A percentile compares a stretch with the other conserved stretches of the same genome.
Conservation (phyloP, 2,113 vertebrate species). For the Miniopterus natalensis region DNA sequence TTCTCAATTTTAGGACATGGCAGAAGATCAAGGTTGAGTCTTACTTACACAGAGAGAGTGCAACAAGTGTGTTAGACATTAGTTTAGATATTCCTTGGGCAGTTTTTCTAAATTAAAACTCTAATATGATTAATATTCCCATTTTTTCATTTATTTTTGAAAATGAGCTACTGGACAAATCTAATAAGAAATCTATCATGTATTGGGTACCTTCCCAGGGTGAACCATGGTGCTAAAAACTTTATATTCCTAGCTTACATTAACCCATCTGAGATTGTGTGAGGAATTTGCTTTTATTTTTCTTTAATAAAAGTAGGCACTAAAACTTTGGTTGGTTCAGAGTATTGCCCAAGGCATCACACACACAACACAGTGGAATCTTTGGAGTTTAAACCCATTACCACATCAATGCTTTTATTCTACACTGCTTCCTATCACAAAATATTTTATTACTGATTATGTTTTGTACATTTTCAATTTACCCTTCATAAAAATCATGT, state of each 20-base stretch:
- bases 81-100: neutral
- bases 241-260: neutral
- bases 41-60: slow-evolving; percentile 41
- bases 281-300: neutral
- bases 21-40: slow-evolving; percentile 40
- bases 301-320: neutral
- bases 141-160: neutral
- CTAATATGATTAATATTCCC: neutral
- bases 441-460: neutral
- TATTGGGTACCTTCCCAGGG: neutral
- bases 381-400: neutral
- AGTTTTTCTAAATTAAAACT: slow-evolving; percentile 39
- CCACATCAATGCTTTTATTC: neutral
- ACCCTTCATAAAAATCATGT: neutral
- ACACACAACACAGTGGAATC: neutral
- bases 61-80: neutral
- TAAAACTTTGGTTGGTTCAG: neutral
- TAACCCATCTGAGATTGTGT: neutral
- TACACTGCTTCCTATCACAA: neutral
- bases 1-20: slow-evolving; percentile 61
- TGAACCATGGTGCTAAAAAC: neutral
- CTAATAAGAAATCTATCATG: neutral
- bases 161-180: neutral
- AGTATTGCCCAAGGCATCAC: neutral
- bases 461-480: slow-evolving; percentile 1